A percentile compares a stretch with the other conserved stretches of the same genome.
Evolutionary conservation across 2,888 invertebrate species (phyloP).

Genomic region (Noctuana brunneofusca): DNA sequence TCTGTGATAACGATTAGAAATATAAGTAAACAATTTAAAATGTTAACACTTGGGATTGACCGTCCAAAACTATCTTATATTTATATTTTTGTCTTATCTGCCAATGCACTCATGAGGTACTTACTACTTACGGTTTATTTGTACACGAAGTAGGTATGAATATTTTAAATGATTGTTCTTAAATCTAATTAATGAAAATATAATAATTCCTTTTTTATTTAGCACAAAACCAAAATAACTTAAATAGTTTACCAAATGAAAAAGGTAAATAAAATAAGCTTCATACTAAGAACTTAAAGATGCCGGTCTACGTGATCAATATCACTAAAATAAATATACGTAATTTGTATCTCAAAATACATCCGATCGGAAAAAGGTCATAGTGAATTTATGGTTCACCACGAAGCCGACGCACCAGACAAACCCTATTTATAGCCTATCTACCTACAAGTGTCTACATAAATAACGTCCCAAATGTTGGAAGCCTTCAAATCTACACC

Average conservation of each 20-base stretch:
- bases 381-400: slow-evolving; percentile 47
- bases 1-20: slow-evolving; percentile 40
- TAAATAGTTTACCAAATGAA: too few species aligned
- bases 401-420: slow-evolving; percentile 53
- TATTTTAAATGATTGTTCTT: not conserved
- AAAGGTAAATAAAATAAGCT: too few species aligned
- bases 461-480: slow-evolving; percentile 68
- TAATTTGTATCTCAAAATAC: slow-evolving; percentile 30
- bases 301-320: not conserved
- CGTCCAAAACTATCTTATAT: slow-evolving; percentile 43
- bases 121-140: not conserved
- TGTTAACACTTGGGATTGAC: slow-evolving; percentile 38
- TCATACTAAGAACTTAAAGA: too few species aligned
- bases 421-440: slow-evolving; percentile 65
- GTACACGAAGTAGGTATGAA: not conserved
- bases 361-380: slow-evolving; percentile 48
- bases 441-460: slow-evolving; percentile 54
- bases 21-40: slow-evolving; percentile 42
- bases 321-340: slow-evolving; percentile 5
- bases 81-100: slow-evolving; percentile 63
- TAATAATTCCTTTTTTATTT: too few species aligned
- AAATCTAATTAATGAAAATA: not conserved
- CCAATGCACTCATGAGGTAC: slow-evolving; percentile 59
- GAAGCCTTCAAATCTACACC: slow-evolving; percentile 56
- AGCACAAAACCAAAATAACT: too few species aligned